Percentiles rank a stretch among this genome's conserved stretches.
These are phyloP conservation scores for Seriola quinqueradiata DNA, from an alignment of 2,113 vertebrate genomes.

Conservation along the genomic window DNA sequence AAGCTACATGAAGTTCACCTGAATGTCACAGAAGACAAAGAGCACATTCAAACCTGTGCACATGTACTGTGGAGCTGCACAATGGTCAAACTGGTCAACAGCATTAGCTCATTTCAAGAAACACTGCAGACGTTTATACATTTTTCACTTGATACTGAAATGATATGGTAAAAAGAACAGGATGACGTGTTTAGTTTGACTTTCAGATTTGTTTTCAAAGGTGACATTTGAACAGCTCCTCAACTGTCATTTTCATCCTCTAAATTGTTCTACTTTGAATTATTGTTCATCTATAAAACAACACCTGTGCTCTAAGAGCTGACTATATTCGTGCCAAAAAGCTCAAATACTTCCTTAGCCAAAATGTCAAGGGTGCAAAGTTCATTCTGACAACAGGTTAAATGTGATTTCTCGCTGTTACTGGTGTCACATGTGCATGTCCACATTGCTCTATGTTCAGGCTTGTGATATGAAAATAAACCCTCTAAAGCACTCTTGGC, in stretches of 20 bases:
- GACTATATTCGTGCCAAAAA: background rate
- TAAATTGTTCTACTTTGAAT: background rate
- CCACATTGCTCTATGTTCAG: constrained; percentile 15
- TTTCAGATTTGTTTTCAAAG: background rate
- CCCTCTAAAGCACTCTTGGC: background rate
- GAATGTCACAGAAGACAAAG: background rate
- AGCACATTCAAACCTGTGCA: constrained; percentile 4
- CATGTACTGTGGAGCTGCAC: background rate
- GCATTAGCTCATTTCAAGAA: background rate
- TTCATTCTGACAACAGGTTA: background rate
- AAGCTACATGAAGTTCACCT: constrained; percentile 37
- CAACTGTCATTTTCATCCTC: background rate
- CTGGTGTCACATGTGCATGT: background rate
- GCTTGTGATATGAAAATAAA: constrained; percentile 10
- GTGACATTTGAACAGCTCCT: background rate
- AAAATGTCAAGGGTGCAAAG: constrained; percentile 5
- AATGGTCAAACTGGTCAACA: background rate
- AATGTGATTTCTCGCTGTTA: constrained; percentile 4
- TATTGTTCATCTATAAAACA: background rate
- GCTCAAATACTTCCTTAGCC: background rate
- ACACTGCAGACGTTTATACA: background rate
- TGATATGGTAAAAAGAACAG: background rate
- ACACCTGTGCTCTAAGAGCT: background rate
- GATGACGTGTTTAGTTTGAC: background rate
- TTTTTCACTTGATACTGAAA: background rate